Percentiles rank a stretch among this genome's conserved stretches.
Conservation (phyloP, 2,113 vertebrate genomes). For the Seriola aureovittata region DNA sequence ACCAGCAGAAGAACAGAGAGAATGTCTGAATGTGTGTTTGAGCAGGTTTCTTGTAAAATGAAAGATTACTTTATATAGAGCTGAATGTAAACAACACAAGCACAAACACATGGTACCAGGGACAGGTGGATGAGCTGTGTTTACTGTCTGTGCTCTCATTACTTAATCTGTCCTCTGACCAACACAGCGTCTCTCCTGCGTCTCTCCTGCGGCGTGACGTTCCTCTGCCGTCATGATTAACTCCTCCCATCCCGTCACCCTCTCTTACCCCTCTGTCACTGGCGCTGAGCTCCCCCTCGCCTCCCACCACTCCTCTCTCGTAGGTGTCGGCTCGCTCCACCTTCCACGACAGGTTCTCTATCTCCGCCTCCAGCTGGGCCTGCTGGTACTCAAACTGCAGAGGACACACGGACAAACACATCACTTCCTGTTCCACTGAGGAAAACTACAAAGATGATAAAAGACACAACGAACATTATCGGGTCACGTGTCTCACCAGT, state of each 20-base stretch:
- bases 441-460: neutral
- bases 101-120: too few relatives aligned
- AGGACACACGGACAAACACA: neutral
- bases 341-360: conserved; percentile 99
- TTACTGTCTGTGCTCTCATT: too few relatives aligned
- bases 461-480: neutral
- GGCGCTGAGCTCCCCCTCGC: conserved; percentile 84
- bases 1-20: too few relatives aligned
- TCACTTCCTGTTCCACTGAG: neutral
- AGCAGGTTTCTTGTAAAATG: too few relatives aligned
- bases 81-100: too few relatives aligned
- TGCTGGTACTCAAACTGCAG: conserved; percentile 98
- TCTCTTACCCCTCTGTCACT: conserved; percentile 86
- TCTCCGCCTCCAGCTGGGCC: conserved; percentile 98
- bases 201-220: too few relatives aligned
- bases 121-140: too few relatives aligned
- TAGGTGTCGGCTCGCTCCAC: conserved; percentile 98
- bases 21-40: too few relatives aligned
- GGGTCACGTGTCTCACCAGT: conserved; percentile 87
- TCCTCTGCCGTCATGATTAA: too few relatives aligned
- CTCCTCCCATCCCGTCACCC: neutral
- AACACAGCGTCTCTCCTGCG: too few relatives aligned
- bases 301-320: conserved; percentile 92
- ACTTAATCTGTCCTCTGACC: too few relatives aligned
- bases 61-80: too few relatives aligned